Conservation (phyloP, 2,888 invertebrate genomes). For the Luffia ferchaultella region DNA sequence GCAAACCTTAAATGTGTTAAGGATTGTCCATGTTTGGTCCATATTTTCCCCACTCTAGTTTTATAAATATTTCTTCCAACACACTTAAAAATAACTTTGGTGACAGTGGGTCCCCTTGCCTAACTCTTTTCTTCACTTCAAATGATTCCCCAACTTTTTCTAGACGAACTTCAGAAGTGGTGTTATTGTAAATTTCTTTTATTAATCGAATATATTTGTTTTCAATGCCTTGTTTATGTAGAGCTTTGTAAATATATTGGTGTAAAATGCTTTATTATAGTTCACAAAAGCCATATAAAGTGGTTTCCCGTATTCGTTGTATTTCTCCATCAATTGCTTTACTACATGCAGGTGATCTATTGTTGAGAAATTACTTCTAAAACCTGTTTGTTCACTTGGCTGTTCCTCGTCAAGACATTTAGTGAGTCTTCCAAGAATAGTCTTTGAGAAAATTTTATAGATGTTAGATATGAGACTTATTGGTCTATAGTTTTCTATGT, state of each 20-base stretch:
- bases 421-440: slow-evolving; percentile 12
- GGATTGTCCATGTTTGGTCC: too few relatives aligned
- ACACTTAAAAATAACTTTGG: too few relatives aligned
- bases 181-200: not conserved
- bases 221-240: too few relatives aligned
- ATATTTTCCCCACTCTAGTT: too few relatives aligned
- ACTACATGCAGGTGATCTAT: slow-evolving; percentile 17
- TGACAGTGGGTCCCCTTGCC: too few relatives aligned
- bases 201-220: too few relatives aligned
- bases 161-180: not conserved
- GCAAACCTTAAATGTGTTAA: too few relatives aligned
- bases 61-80: too few relatives aligned
- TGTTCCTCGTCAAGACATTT: slow-evolving; percentile 16
- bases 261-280: slow-evolving; percentile 10
- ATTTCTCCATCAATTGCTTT: slow-evolving; percentile 10
- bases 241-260: too few relatives aligned
- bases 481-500: slow-evolving; percentile 18
- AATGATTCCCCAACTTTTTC: too few relatives aligned
- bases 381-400: slow-evolving; percentile 18
- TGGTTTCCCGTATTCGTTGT: slow-evolving; percentile 5
- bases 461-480: too few relatives aligned
- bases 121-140: too few relatives aligned
- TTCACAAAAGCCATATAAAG: slow-evolving; percentile 10
- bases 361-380: slow-evolving; percentile 13
- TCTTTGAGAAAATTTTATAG: slow-evolving; percentile 19